Evolutionary conservation across 2,113 vertebrate genomes (phyloP), one percentile per base, ranked within the genome.

Genomic region (Shinisaurus crocodilurus): DNA sequence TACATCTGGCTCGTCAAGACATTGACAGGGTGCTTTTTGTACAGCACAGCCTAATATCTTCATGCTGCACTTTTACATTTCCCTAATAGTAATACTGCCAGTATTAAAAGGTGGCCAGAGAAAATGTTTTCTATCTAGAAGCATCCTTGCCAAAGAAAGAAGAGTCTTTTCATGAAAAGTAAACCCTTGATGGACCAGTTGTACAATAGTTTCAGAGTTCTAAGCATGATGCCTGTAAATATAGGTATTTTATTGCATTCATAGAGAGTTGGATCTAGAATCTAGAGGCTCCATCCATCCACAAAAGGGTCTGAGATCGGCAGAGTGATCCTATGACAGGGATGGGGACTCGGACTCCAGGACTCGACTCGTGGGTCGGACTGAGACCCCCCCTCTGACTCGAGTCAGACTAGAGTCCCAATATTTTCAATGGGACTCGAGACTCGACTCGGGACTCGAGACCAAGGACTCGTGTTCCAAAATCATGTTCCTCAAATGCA

Each of bases 21-120:
- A 94, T 57, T 93, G 95, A 92, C 74, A 94, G 27, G 86, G 12
- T 82, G 74, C 25, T 84, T 95, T 94, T 93, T 91, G 45, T 88
- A 80, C 88, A 91, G 88, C 27, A 0, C 9, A 89, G 69, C 3
- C 16, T 87, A 10, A 88, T 91, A 80, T 72, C 50, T 83, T 93
- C 45, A 40, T 70, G 70, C 63, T 72, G 20, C 48, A 34, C 54
- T 92, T 75, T 48, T 77, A n/a, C 82, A 89, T 91, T 92, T 95
- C 67, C 43, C 27, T 67, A 27, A 6, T 34, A 1, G n/a, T 77
- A 88, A 90, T 37, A 75, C 12, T 76, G 6, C 65, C 76, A 90
- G 0, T 34, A 91, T 82, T 48, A 85, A 94, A 95, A 94, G 82
- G 80, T 20, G 93, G 29, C 2, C 32, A 69, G n/a, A 83, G 32